Base-by-base conservation (phyloP, 2,797 vertebrate species). In the Melanogrammus aeglefinus region DNA sequence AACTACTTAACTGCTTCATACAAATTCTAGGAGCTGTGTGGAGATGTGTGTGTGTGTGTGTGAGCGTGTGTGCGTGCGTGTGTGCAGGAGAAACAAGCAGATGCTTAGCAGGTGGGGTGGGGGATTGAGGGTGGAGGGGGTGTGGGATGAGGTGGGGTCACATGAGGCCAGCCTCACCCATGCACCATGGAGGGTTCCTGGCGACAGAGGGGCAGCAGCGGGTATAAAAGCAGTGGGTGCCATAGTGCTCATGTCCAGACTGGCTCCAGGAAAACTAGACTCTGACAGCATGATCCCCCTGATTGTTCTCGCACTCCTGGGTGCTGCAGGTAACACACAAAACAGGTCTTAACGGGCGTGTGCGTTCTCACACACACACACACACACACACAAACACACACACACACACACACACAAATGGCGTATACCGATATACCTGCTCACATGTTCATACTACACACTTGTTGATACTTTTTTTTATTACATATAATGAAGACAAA, bases 281-380 rank as follows among this genome's bases (percentile, higher is more conserved):
- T 81, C 63, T 83, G 80, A 77, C 84, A 89, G 79, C 80, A 93
- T 93, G 92, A 92, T 91, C 82, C 83, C 86, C 63, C 82, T 92
- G 79, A 83, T 91, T 85, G 73, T 91, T 76, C 84, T 93, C 51
- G 33, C 86, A 72, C 82, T 93, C 83, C 78, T 94, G 78, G 87
- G 88, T 16, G 89, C 86, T 89, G 91, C 93, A 93, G 92, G 93
- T 94, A 91, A 90, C 74, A 51, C 41, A 31, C 74, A 51, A 13
- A n/a, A 69, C 63, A 63, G 57, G 57, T 63, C 10, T 44, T 16
- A 44, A 16, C 10, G 14, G 41, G 41, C 41, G 41, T 44, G 10
- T 44, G 41, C 12, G 13, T 44, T 21, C 6, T n/a, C 44, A 57
- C 74, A 57, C 24, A 33, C 74, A 35, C 44, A 75, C 74, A 57